Evolutionary conservation across 2,888 invertebrate species (phyloP).

Genomic region (Euclidia mi): DNA sequence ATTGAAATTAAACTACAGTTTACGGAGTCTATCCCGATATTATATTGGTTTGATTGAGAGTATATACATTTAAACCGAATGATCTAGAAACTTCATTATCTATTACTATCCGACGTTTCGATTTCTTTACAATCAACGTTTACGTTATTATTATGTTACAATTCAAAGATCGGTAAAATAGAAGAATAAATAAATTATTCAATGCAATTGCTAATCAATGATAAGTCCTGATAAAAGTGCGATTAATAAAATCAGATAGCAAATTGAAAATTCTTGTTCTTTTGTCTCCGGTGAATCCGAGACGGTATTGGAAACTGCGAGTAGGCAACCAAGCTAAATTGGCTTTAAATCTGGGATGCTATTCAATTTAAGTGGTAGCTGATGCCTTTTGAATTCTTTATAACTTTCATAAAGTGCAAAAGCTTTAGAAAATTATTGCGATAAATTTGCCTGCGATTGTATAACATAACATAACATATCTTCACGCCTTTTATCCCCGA

Average conservation of each 20-base stretch:
- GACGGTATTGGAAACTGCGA: constrained; percentile 52
- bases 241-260: constrained; percentile 28
- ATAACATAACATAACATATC: too few species aligned
- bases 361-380: constrained; percentile 56
- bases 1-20: too few species aligned
- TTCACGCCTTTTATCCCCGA: too few species aligned
- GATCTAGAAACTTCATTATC: too few species aligned
- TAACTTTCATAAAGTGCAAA: constrained; percentile 38
- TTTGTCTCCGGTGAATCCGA: constrained; percentile 35
- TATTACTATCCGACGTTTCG: too few species aligned
- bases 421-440: constrained; percentile 25
- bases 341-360: constrained; percentile 65
- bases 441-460: constrained; percentile 27
- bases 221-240: constrained; percentile 11
- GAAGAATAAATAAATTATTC: too few species aligned
- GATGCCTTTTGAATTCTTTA: constrained; percentile 38
- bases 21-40: too few species aligned
- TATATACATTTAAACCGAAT: too few species aligned
- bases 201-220: constrained; percentile 1
- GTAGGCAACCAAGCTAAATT: constrained; percentile 66
- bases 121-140: too few species aligned
- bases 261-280: constrained; percentile 35
- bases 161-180: too few species aligned
- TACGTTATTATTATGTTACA: too few species aligned
- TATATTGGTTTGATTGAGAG: too few species aligned